Percentiles rank a stretch among this genome's conserved stretches.
These are phyloP conservation scores for Enteromius afrohamiltoni DNA, from an alignment of 2,797 vertebrate species.

Conservation along the genomic window DNA sequence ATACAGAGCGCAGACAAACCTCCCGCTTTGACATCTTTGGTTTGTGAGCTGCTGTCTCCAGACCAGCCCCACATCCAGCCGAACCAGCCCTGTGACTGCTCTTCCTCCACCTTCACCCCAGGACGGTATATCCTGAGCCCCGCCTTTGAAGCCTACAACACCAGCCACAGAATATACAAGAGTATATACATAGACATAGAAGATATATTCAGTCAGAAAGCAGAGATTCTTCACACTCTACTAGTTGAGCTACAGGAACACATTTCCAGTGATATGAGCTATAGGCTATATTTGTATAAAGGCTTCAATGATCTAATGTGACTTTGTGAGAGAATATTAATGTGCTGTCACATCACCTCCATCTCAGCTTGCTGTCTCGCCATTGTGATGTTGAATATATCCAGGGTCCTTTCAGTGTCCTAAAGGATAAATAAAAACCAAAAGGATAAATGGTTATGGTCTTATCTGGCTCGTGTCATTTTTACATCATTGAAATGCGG, in stretches of 20 bases:
- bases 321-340: background rate
- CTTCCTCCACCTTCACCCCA: slow-evolving; percentile 88
- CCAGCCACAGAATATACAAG: background rate
- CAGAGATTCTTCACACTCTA: background rate
- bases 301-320: background rate
- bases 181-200: too few species aligned
- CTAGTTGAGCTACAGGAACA: background rate
- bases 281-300: background rate
- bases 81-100: slow-evolving; percentile 89
- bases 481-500: too few species aligned
- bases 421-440: slow-evolving; percentile 58
- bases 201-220: background rate
- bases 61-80: slow-evolving; percentile 94
- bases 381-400: slow-evolving; percentile 97
- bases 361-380: slow-evolving; percentile 96
- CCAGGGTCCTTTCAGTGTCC: slow-evolving; percentile 88
- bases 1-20: slow-evolving; percentile 66
- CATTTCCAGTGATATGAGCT: background rate
- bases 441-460: background rate
- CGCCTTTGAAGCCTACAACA: slow-evolving; percentile 85
- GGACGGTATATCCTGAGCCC: slow-evolving; percentile 88
- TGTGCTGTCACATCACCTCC: slow-evolving; percentile 80
- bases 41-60: slow-evolving; percentile 68
- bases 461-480: too few species aligned
- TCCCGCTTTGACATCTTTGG: slow-evolving; percentile 83